These are phyloP conservation scores for Lasioglossum leucozonium DNA, from an alignment of 2,888 invertebrate genomes.

Conservation along the genomic window DNA sequence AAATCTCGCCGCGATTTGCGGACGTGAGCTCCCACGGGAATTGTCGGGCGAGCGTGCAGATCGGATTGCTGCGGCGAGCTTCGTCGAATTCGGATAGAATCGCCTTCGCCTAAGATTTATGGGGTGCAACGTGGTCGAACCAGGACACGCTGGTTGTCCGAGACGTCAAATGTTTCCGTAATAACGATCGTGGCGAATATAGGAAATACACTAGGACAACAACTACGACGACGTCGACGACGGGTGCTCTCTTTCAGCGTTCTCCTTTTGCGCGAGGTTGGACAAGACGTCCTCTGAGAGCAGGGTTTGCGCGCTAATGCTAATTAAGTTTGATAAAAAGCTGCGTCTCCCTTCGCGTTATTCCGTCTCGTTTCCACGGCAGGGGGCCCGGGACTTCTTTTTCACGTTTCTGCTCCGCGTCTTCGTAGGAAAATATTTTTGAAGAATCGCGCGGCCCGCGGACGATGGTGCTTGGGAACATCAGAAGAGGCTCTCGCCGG, in stretches of 20 bases:
- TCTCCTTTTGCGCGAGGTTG: background rate
- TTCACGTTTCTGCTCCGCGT: background rate
- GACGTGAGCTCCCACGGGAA: conserved; percentile 44
- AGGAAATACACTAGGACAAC: background rate
- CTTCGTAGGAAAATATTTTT: conserved; percentile 9
- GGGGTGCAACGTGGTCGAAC: background rate
- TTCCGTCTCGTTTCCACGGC: background rate
- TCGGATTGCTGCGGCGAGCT: conserved; percentile 16
- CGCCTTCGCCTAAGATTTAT: conserved; percentile 31
- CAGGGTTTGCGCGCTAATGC: background rate
- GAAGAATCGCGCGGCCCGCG: background rate
- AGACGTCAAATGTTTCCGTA: conserved; percentile 16
- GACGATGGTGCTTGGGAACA: conserved; percentile 9
- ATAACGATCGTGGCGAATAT: background rate
- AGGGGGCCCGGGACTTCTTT: background rate
- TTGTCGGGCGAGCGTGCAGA: conserved; percentile 24
- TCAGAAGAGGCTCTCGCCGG: background rate
- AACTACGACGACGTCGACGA: background rate
- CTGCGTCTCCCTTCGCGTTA: background rate
- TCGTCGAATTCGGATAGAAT: conserved; percentile 47
- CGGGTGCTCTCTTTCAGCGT: background rate
- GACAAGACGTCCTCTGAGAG: background rate
- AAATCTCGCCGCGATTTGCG: conserved; percentile 42
- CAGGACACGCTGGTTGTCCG: background rate
- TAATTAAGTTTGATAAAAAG: conserved; percentile 22